Base-by-base conservation (phyloP, 2,797 vertebrate genomes). In the Artibeus lituratus region DNA sequence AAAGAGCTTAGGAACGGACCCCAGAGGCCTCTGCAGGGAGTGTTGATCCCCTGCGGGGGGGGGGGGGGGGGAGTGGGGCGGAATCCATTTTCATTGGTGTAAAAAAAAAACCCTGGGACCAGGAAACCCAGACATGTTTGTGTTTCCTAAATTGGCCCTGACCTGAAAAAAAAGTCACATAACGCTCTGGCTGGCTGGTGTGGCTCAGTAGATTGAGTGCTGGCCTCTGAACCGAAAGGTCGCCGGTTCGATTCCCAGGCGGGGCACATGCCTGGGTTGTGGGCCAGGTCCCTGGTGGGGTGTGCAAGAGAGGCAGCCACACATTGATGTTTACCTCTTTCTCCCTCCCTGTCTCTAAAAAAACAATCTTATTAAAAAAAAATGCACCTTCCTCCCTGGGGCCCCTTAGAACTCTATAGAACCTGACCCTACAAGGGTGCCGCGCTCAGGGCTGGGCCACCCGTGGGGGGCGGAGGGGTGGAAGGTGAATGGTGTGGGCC, bases 381-480 rank as follows among this genome's bases (percentile, higher is more conserved):
- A 44, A 8, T 14, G 47, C 19, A 5, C 49, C 49, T 42, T 12
- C 69, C 22, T 14, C 77, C 57, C 37, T 26, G 12, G 69, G 39
- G 69, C 39, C n/a, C 51, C 42, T 22, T 7, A 10, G 73, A 62
- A 62, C 65, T 15, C 10, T n/a, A n/a, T n/a, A n/a, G n/a, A n/a
- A n/a, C n/a, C n/a, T n/a, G n/a, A n/a, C n/a, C n/a, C n/a, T n/a
- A n/a, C n/a, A n/a, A 0, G 59, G 12, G 51, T 57, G 29, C 49
- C 19, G 10, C 9, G 44, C 32, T 62, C 70, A 29, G 69, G 26
- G 14, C 5, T 0, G 29, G n/a, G 67, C 53, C 8, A 3, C 44
- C 2, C 0, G 6, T 10, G 32, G 1, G 2, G 15, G 1, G 19
- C 1, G 35, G 15, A 8, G 70, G 7, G 39, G 39, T 7, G 39